Evolutionary conservation across 2,888 invertebrate species (phyloP).

Genomic region (Drosophila quinaria): DNA sequence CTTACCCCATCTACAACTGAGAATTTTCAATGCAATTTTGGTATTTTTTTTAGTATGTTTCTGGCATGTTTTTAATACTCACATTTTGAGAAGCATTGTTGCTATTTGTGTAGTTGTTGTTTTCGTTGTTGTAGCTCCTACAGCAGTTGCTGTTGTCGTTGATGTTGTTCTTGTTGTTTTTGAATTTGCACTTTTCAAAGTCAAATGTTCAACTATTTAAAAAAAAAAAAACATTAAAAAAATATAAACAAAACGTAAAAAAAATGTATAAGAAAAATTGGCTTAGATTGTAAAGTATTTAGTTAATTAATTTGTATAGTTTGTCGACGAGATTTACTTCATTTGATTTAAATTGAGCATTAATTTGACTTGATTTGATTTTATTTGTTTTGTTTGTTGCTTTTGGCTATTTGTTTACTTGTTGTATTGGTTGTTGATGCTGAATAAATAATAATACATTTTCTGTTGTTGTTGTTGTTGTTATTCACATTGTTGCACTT

Average conservation of each 20-base stretch:
- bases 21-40: not conserved
- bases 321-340: slow-evolving; percentile 18
- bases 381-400: slow-evolving; percentile 7
- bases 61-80: slow-evolving; percentile 42
- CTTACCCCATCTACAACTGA: not conserved
- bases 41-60: not conserved
- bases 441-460: too few relatives aligned
- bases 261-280: slow-evolving; percentile 31
- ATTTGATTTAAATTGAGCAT: slow-evolving; percentile 17
- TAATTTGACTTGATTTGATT: slow-evolving; percentile 16
- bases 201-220: slow-evolving; percentile 64
- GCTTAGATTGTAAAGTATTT: slow-evolving; percentile 5
- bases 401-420: slow-evolving; percentile 35
- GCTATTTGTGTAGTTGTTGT: slow-evolving; percentile 36
- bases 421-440: slow-evolving; percentile 14
- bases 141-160: slow-evolving; percentile 42
- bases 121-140: slow-evolving; percentile 35
- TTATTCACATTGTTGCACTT: slow-evolving; percentile 71
- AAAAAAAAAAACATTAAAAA: slow-evolving; percentile 34
- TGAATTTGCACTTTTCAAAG: slow-evolving; percentile 73
- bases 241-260: slow-evolving; percentile 22
- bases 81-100: slow-evolving; percentile 75
- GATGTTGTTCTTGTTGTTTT: slow-evolving; percentile 38
- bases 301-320: slow-evolving; percentile 3
- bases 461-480: slow-evolving; percentile 31